Percentiles rank a stretch among this genome's conserved stretches.
Evolutionary conservation across 1,140 invertebrate genomes (phyloP).

Genomic region (Apis mellifera): DNA sequence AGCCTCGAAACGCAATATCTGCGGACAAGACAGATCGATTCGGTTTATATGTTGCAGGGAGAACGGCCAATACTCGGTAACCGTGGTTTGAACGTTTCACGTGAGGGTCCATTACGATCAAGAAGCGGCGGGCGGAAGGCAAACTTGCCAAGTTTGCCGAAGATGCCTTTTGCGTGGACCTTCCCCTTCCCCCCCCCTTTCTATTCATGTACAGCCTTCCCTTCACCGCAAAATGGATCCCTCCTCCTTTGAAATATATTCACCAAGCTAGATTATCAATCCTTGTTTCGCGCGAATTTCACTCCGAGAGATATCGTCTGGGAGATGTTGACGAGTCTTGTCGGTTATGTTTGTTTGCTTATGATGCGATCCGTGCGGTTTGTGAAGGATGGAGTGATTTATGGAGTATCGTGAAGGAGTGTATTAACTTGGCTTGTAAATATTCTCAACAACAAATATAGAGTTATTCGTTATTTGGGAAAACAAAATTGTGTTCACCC

Average conservation of each 20-base stretch:
- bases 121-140: slow-evolving; percentile 23
- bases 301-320: too few relatives aligned
- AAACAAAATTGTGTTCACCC: too few relatives aligned
- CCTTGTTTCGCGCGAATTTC: neutral
- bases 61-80: neutral
- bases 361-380: too few relatives aligned
- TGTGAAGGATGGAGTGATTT: too few relatives aligned
- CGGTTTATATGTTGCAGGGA: neutral
- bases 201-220: too few relatives aligned
- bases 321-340: neutral
- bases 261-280: neutral
- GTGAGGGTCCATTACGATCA: slow-evolving; percentile 33
- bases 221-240: slow-evolving; percentile 6
- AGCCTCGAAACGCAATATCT: too few relatives aligned
- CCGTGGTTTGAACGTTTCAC: slow-evolving; percentile 11
- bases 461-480: too few relatives aligned
- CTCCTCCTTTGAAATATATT: neutral
- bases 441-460: too few relatives aligned
- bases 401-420: too few relatives aligned
- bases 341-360: too few relatives aligned
- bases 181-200: neutral
- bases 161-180: too few relatives aligned
- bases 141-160: slow-evolving; percentile 21
- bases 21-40: neutral
- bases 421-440: too few relatives aligned